Percentiles rank a stretch among this genome's conserved stretches.
Evolutionary conservation across 2,888 invertebrate species (phyloP).

Genomic region (Nemapogon koenigi): DNA sequence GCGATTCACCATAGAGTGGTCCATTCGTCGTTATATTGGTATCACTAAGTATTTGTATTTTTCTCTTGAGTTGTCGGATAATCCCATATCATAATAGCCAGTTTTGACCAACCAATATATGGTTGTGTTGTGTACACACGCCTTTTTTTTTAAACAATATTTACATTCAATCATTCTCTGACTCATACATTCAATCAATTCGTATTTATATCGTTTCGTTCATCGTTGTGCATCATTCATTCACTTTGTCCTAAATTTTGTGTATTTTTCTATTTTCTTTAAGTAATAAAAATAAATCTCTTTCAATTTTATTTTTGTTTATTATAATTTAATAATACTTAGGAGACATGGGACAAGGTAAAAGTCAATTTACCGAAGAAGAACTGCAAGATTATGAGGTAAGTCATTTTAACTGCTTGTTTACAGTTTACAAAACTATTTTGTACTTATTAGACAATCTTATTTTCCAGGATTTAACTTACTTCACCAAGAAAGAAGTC

Average conservation of each 20-base stretch:
- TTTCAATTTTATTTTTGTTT: background rate
- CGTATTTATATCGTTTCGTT: too few relatives aligned
- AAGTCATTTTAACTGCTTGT: constrained; percentile 17
- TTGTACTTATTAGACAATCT: background rate
- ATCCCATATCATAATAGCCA: too few relatives aligned
- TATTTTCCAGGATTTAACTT: constrained; percentile 82
- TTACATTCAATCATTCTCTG: too few relatives aligned
- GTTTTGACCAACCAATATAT: too few relatives aligned
- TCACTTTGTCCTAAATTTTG: background rate
- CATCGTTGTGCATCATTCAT: background rate
- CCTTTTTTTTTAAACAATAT: too few relatives aligned
- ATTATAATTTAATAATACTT: background rate
- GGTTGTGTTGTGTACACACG: too few relatives aligned
- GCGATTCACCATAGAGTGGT: too few relatives aligned
- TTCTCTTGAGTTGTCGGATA: too few relatives aligned
- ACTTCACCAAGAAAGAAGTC: constrained; percentile 93
- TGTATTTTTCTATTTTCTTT: background rate
- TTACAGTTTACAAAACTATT: background rate
- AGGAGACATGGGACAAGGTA: constrained; percentile 77
- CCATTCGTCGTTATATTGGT: too few relatives aligned
- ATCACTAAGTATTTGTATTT: too few relatives aligned
- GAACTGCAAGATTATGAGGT: constrained; percentile 92
- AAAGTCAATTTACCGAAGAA: constrained; percentile 85
- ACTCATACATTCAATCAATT: too few relatives aligned
- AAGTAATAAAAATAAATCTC: background rate